phyloP scores from a whole-genome alignment of 2,113 vertebrate species.

The Gallinago jamesoni region DNA sequence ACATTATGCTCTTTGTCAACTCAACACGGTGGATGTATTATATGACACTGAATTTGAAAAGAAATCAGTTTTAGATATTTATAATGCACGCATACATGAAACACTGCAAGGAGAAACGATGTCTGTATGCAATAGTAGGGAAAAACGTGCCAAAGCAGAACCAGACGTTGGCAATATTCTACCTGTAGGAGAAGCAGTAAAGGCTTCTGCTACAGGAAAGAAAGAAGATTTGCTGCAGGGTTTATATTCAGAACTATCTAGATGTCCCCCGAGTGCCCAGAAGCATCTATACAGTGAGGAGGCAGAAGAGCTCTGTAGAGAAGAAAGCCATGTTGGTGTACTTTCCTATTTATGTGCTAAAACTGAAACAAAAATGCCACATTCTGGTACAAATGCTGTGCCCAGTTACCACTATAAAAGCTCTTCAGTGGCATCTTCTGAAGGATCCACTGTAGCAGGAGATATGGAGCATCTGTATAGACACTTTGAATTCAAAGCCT shows the following conservation, averaged over 20 bases:
- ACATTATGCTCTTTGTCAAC: conserved; percentile 80
- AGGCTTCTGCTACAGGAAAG: conserved; percentile 24
- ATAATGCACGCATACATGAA: conserved; percentile 67
- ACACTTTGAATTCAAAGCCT: neutral
- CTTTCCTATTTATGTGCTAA: conserved; percentile 1
- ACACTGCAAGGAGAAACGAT: conserved; percentile 52
- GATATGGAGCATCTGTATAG: neutral
- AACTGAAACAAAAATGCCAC: conserved; percentile 36
- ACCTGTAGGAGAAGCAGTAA: conserved; percentile 32
- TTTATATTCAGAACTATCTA: conserved; percentile 21
- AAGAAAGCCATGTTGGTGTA: neutral
- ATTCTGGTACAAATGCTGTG: conserved; percentile 10
- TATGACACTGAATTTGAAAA: conserved; percentile 77
- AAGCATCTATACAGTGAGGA: conserved; percentile 1
- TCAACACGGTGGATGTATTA: conserved; percentile 72
- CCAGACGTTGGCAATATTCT: conserved; percentile 7
- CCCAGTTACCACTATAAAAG: neutral
- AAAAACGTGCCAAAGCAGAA: conserved; percentile 62
- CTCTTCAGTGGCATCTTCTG: neutral
- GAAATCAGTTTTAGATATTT: conserved; percentile 74
- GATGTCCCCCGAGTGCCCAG: neutral
- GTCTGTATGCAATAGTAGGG: conserved; percentile 28
- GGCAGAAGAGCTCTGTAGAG: conserved; percentile 2
- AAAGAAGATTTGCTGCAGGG: neutral
- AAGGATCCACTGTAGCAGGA: neutral